Evolutionary conservation across 2,113 vertebrate genomes (phyloP).

Genomic region (Donacobius atricapilla): DNA sequence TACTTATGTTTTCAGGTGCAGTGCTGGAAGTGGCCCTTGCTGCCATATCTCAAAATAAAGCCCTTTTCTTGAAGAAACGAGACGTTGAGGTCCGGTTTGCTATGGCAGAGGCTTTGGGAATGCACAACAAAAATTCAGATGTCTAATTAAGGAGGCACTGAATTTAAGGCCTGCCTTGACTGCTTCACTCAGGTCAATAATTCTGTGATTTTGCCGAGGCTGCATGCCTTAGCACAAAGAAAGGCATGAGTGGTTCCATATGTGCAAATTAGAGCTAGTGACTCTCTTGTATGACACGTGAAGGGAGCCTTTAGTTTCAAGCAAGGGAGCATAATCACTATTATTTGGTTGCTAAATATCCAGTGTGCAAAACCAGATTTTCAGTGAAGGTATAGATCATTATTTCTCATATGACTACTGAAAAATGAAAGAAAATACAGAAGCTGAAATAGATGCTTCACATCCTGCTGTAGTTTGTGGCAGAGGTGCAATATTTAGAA

Average conservation of each 20-base stretch:
- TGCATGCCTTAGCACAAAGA: neutral
- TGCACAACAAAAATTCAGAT: neutral
- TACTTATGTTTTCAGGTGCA: neutral
- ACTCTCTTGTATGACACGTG: neutral
- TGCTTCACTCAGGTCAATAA: neutral
- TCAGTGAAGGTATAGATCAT: neutral
- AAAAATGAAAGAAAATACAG: neutral
- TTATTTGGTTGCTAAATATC: neutral
- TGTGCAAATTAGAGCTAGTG: neutral
- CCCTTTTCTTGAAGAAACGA: neutral
- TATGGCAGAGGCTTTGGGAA: neutral
- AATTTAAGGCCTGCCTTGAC: neutral
- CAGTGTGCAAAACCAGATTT: neutral
- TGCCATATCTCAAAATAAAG: neutral
- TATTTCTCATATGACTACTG: neutral
- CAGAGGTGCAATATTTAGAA: neutral
- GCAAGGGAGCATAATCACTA: accelerated
- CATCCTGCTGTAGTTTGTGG: neutral
- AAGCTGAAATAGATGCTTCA: neutral
- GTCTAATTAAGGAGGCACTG: neutral
- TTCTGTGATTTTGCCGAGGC: neutral
- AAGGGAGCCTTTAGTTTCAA: neutral
- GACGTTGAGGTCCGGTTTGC: neutral
- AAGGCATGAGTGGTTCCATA: neutral
- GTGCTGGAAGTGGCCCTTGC: neutral